These are phyloP conservation scores for Harmothoe impar DNA, from an alignment of 2,888 invertebrate genomes.

Conservation along the genomic window DNA sequence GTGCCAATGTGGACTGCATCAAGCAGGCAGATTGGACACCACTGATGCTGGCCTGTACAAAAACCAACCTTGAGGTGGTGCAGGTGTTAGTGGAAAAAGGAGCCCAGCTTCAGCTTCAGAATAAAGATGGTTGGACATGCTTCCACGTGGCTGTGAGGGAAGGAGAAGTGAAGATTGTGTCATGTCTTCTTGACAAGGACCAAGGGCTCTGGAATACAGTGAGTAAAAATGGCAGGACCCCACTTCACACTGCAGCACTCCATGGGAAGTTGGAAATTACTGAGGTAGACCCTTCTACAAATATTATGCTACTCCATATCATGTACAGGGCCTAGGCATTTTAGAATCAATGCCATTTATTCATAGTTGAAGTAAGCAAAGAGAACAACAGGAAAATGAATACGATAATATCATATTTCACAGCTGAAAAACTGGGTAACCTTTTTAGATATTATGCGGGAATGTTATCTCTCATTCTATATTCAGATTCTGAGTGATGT, in stretches of 20 bases:
- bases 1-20: constrained; percentile 86
- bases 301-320: too few species aligned
- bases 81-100: constrained; percentile 84
- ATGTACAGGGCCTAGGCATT: too few species aligned
- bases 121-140: constrained; percentile 89
- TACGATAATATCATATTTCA: too few species aligned
- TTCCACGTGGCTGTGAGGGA: constrained; percentile 86
- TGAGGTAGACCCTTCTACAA: not conserved
- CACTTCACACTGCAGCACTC: constrained; percentile 86
- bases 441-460: too few species aligned
- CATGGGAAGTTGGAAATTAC: constrained; percentile 11
- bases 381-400: too few species aligned
- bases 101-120: constrained; percentile 85
- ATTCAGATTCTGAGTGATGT: too few species aligned
- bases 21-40: constrained; percentile 89
- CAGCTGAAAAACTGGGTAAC: too few species aligned
- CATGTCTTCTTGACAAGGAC: constrained; percentile 83
- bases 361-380: too few species aligned
- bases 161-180: constrained; percentile 83
- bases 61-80: constrained; percentile 84
- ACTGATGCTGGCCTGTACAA: constrained; percentile 88
- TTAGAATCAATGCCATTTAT: too few species aligned
- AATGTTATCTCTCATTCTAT: too few species aligned
- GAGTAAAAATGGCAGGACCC: constrained; percentile 87
- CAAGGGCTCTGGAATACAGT: constrained; percentile 80